Percentiles rank a stretch among this genome's conserved stretches.
phyloP scores from a whole-genome alignment of 1,140 invertebrate genomes.

The Lepidurus apus region DNA sequence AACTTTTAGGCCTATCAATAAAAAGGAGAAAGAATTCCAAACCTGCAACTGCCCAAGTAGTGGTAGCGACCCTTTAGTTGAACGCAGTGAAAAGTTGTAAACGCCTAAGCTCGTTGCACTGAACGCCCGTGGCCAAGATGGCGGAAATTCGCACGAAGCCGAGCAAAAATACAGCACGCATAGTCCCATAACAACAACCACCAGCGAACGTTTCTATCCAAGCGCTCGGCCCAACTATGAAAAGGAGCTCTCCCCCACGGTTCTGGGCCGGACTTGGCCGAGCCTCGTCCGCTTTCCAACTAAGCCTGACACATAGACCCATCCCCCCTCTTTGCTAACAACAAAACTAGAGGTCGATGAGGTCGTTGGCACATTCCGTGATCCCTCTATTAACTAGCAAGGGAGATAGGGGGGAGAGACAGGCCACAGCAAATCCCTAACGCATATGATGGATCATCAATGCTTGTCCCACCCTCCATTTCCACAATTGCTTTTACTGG shows the following conservation, averaged over 20 bases:
- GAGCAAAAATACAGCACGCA: not conserved
- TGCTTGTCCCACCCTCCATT: not conserved
- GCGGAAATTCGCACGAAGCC: constrained; percentile 4
- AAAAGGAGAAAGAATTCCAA: too few relatives aligned
- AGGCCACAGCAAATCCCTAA: not conserved
- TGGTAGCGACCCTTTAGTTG: too few relatives aligned
- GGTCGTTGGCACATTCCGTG: constrained; percentile 11
- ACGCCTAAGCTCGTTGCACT: not conserved
- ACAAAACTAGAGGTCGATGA: constrained; percentile 21
- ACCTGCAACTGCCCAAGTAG: too few relatives aligned
- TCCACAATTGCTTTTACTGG: not conserved
- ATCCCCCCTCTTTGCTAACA: not conserved
- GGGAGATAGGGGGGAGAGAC: not conserved
- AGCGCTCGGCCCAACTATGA: too few relatives aligned
- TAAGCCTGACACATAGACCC: constrained; percentile 17
- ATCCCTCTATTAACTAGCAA: constrained; percentile 7
- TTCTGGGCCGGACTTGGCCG: not conserved
- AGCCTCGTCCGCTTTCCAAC: constrained; percentile 9
- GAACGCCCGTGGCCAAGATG: not conserved
- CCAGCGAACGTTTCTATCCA: not conserved
- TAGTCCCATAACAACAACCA: not conserved
- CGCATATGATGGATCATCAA: not conserved
- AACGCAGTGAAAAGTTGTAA: not conserved
- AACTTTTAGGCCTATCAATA: too few relatives aligned
- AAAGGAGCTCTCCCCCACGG: too few relatives aligned